Percentiles rank a stretch among this genome's conserved stretches.
These are phyloP conservation scores for Ferrisia virgata DNA, from an alignment of 2,888 invertebrate genomes.

Conservation along the genomic window DNA sequence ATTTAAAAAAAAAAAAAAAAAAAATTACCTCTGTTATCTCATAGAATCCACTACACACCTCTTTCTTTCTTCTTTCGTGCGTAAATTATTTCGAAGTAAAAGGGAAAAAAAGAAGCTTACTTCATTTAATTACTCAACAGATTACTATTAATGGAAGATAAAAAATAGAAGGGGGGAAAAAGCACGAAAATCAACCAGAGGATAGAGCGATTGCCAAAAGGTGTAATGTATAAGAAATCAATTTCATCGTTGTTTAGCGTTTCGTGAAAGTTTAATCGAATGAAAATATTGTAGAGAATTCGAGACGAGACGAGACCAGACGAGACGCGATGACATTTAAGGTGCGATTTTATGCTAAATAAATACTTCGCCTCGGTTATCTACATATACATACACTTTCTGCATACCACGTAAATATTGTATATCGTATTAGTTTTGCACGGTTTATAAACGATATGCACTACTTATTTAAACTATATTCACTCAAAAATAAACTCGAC, in stretches of 20 bases:
- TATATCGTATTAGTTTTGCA: background rate
- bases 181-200: background rate
- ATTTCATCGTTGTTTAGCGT: background rate
- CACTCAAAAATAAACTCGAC: background rate
- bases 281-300: too few species aligned
- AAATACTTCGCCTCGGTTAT: background rate
- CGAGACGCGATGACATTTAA: too few species aligned
- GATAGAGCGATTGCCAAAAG: background rate
- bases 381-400: background rate
- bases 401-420: background rate
- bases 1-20: background rate
- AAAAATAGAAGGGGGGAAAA: background rate
- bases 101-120: background rate
- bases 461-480: background rate
- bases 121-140: background rate
- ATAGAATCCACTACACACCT: background rate
- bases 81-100: background rate
- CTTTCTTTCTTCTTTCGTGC: background rate
- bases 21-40: background rate
- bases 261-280: background rate
- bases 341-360: background rate
- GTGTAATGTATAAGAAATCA: background rate
- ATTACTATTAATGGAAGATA: background rate
- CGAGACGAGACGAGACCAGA: too few species aligned
- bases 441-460: background rate